These are phyloP conservation scores for Hesperophylax magnus DNA, from an alignment of 1,140 invertebrate species.

Conservation along the genomic window DNA sequence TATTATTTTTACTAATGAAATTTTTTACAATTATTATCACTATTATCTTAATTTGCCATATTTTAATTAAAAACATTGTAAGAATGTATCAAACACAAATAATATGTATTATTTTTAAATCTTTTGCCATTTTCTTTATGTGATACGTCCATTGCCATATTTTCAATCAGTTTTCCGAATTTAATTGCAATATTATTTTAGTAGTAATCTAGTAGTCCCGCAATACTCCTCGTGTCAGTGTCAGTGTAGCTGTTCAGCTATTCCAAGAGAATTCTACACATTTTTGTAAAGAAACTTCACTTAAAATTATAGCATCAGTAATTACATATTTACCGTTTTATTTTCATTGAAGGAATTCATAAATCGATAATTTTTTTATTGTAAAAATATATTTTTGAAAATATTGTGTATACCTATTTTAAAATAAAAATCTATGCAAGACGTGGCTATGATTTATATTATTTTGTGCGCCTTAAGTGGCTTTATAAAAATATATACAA, in stretches of 20 bases:
- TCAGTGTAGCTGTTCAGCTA: no score
- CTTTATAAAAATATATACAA: neutral
- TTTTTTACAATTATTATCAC: neutral
- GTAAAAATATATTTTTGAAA: no score
- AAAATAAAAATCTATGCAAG: no score
- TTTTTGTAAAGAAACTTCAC: no score
- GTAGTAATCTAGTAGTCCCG: no score
- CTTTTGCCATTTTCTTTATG: neutral
- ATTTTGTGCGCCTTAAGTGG: neutral
- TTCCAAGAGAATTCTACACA: no score
- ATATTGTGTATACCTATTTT: no score
- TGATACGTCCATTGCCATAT: constrained; percentile 13
- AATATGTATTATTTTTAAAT: constrained; percentile 3
- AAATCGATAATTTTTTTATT: no score
- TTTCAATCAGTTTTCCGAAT: constrained; percentile 6
- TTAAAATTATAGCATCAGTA: no score
- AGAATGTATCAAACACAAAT: neutral
- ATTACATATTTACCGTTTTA: no score
- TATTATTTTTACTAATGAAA: neutral
- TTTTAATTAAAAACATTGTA: neutral
- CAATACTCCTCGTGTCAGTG: no score
- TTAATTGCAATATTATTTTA: neutral
- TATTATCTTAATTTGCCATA: neutral
- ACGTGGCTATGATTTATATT: neutral
- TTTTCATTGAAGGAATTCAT: no score